Percentiles rank a stretch among this genome's conserved stretches.
These are phyloP conservation scores for Acipenser oxyrinchus DNA, from an alignment of 2,797 vertebrate species.

Conservation along the genomic window DNA sequence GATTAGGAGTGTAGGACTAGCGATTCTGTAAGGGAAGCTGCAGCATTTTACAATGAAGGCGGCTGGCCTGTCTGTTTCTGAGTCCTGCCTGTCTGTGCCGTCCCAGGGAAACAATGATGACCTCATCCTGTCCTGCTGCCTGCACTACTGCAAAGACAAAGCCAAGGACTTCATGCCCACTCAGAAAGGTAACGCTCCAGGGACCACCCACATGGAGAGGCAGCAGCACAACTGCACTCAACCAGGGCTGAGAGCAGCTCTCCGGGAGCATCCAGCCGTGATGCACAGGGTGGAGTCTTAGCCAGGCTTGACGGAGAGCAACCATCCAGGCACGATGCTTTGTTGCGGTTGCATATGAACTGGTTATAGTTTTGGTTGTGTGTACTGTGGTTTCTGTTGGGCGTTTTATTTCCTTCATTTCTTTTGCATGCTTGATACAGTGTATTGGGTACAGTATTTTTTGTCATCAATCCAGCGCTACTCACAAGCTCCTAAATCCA, in stretches of 20 bases:
- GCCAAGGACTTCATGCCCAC: conserved; percentile 91
- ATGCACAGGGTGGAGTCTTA: background rate
- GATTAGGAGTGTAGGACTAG: too few relatives aligned
- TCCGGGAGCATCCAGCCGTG: too few relatives aligned
- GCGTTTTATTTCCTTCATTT: conserved; percentile 4
- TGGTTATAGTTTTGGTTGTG: too few relatives aligned
- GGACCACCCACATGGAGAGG: conserved; percentile 38
- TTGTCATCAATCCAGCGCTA: background rate
- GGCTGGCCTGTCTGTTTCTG: background rate
- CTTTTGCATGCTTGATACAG: too few relatives aligned
- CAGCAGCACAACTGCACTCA: conserved; percentile 32
- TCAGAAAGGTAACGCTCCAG: conserved; percentile 72
- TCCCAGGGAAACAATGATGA: conserved; percentile 95
- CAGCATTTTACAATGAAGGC: too few relatives aligned
- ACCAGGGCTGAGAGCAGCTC: background rate
- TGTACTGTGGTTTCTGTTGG: too few relatives aligned
- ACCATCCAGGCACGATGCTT: too few relatives aligned
- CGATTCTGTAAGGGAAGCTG: too few relatives aligned
- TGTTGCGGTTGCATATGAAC: too few relatives aligned
- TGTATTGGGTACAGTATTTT: too few relatives aligned
- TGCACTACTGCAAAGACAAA: conserved; percentile 96
- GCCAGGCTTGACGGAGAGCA: background rate
- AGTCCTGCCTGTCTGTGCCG: conserved; percentile 18
- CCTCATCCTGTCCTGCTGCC: conserved; percentile 91
- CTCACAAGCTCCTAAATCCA: too few relatives aligned